Evolutionary conservation across 2,113 vertebrate species (phyloP), one percentile per base, ranked within the genome.

Genomic region (Leptodactylus fuscus): DNA sequence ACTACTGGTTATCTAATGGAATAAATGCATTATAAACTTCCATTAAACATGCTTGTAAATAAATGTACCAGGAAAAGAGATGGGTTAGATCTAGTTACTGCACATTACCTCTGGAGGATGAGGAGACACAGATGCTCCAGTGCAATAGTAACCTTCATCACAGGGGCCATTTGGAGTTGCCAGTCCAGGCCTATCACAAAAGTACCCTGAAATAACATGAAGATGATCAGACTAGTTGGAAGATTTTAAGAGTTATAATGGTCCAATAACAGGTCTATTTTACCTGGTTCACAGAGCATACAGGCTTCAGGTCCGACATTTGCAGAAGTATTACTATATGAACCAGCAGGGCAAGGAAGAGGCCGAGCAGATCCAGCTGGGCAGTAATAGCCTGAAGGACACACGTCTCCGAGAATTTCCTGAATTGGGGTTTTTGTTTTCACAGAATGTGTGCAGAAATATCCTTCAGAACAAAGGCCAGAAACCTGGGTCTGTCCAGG

Each of bases 371-470:
- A 95, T 18, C 95, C 95, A 80, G n/a, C 4, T 6, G 94, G 91
- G 87, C 96, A 97, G 87, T 95, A 97, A 89, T 94, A 87, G 53
- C 96, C 96, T 77, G 71, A 83, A 0, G 94, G 96, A 88, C 96
- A 97, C 0, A 0, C 0, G 22, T 90, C 90, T 32, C 96, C 96
- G 58, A 91, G 89, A n/a, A 67, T 46, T 2, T 91, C 92, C 58
- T 95, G 91, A 5, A 87, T 88, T 38, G 96, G 95, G 22, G 82
- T 83, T 18, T 95, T 89, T 3, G 90, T 93, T 83, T 88, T 34
- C 16, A 91, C 90, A 4, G 94, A 94, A 22, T 89, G 86, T 0
- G 83, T 74, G 88, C 96, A 97, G 91, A 92, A 96, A 89, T 94
- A 93, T 2, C 96, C 96, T 5, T 91, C 91, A 18, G 46, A 75